Evolutionary conservation across 2,888 invertebrate species (phyloP).

Genomic region (Cephus nigrinus): DNA sequence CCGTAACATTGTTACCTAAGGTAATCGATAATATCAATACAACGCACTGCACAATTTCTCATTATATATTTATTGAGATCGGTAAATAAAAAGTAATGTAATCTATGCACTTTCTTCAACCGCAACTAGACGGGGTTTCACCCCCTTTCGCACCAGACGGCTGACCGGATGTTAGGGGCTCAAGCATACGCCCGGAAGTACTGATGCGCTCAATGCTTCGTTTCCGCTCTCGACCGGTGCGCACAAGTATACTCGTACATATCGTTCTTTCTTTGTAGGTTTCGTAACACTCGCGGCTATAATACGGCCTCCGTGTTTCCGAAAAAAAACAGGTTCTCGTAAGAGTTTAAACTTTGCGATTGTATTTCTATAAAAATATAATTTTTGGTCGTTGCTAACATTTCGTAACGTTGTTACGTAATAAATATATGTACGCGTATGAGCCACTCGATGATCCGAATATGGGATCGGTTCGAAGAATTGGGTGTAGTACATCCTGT

Average conservation of each 20-base stretch:
- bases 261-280: background rate
- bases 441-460: background rate
- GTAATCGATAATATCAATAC: background rate
- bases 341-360: background rate
- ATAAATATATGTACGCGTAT: background rate
- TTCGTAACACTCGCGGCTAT: background rate
- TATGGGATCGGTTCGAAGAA: background rate
- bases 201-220: conserved; percentile 51
- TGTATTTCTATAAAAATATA: background rate
- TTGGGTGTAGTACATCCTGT: background rate
- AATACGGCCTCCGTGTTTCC: background rate
- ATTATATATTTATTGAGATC: background rate
- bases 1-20: background rate
- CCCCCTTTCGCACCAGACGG: background rate
- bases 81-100: background rate
- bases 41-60: background rate
- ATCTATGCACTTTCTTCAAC: background rate
- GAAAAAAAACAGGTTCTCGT: background rate
- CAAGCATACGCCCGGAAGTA: conserved; percentile 47
- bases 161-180: conserved; percentile 45
- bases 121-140: background rate
- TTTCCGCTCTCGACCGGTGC: conserved; percentile 43
- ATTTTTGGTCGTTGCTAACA: background rate
- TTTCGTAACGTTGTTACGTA: background rate
- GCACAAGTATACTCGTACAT: background rate